Evolutionary conservation across 2,797 vertebrate genomes (phyloP).

Genomic region (Hyperoplus lanceolatus): DNA sequence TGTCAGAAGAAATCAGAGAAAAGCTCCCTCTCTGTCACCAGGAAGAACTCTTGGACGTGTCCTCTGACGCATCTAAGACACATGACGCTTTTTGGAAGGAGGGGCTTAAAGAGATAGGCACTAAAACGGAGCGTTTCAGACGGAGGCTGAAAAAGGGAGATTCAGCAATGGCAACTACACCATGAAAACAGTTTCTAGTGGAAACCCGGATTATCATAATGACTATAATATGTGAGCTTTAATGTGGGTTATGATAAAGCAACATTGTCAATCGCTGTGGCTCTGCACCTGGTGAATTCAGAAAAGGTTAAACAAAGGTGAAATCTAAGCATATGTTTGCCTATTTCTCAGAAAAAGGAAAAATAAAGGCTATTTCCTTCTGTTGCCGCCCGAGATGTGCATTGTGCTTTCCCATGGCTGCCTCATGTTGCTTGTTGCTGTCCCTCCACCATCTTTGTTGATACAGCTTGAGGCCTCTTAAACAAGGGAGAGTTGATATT

Average conservation of each 20-base stretch:
- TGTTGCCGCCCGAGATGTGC: conserved; percentile 67
- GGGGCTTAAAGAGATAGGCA: no score
- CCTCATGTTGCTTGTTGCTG: conserved; percentile 87
- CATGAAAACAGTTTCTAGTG: no score
- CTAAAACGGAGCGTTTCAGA: no score
- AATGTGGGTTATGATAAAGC: conserved; percentile 13
- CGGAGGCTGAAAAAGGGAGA: no score
- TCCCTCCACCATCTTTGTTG: conserved; percentile 88
- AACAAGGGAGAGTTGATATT: conserved; percentile 88
- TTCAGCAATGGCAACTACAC: no score
- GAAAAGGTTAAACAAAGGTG: conserved; percentile 85
- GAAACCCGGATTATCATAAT: no score
- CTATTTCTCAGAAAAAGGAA: conserved; percentile 84
- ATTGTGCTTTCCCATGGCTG: conserved; percentile 90
- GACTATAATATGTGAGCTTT: background rate
- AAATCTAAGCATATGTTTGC: conserved; percentile 82
- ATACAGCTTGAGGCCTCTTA: conserved; percentile 92
- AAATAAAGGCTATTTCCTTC: conserved; percentile 86
- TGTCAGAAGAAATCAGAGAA: conserved; percentile 22
- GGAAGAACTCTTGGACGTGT: conserved; percentile 21
- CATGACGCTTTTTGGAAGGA: no score
- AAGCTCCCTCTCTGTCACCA: conserved; percentile 17
- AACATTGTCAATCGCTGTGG: conserved; percentile 70
- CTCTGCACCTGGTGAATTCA: conserved; percentile 83
- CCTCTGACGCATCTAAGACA: background rate